Base-by-base conservation (phyloP, 2,888 invertebrate genomes). In the Hydropsyche betteni region DNA sequence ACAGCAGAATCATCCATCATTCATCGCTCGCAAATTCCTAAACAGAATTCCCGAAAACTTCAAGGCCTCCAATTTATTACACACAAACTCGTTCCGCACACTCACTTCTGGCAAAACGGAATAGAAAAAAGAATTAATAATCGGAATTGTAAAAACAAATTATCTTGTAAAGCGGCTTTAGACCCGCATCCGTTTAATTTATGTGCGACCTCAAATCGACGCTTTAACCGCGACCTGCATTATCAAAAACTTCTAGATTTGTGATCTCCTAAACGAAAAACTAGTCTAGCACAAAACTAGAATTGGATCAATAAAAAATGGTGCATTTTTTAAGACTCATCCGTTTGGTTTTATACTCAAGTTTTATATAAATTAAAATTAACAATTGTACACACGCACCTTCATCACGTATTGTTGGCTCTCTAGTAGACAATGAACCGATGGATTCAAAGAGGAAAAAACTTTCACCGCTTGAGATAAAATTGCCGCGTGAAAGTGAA, bases 401-500 rank as follows among this genome's bases (percentile, higher is more conserved):
- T 44, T 44, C 4, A 44, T 44, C 10, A 10, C 10, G 10, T 44
- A 16, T 58, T 24, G 58, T 58, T 58, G 14, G 24, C 58, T 58
- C 58, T 58, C 58, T 16, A 58, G 3, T 58, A 8, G 24, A 58
- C 58, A 58, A 58, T 58, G 58, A 4, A 44, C 10, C 44, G 24
- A 53, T 14, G 24, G 58, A 8, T 8, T 14, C 14, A 58, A 24
- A 58, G 16, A 3, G 44, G 44, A 10, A 44, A 44, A 10, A 58
- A 58, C 58, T 58, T 58, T 58, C 58, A 58, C 58, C 58, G 44
- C 44, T 16, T 10, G 58, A 58, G 58, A 58, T 24, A 24, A 58
- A 58, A 58, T 58, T 58, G 58, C 58, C 58, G 16, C 24, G 58
- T 58, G 58, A 58, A 58, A 58, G 58, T 58, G 58, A 58, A 58